Conservation (phyloP, 1,140 invertebrate species). For the Notospermus geniculatus region DNA sequence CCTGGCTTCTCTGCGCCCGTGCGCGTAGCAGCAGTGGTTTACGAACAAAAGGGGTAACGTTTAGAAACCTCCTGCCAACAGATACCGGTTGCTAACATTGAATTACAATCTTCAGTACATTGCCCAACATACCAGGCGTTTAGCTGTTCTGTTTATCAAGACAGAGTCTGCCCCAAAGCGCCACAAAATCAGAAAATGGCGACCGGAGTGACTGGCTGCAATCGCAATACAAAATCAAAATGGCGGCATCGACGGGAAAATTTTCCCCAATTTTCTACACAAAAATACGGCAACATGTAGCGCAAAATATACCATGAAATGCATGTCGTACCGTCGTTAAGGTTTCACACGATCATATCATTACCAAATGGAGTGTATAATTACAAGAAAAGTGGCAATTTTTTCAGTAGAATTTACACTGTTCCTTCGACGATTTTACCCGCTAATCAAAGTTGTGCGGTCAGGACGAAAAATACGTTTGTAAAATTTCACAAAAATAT, state of each 20-base stretch:
- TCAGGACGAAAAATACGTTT: too few species aligned
- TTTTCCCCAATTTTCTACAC: conserved; percentile 3
- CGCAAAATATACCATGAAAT: not conserved
- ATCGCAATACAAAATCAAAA: conserved; percentile 8
- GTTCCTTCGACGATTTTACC: conserved; percentile 8
- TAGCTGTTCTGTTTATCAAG: conserved; percentile 2
- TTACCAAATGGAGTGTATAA: not conserved
- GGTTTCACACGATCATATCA: conserved; percentile 2
- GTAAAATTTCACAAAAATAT: not conserved
- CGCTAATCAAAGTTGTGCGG: too few species aligned
- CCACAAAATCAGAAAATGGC: conserved; percentile 22
- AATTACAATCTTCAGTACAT: not conserved
- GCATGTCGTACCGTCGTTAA: not conserved
- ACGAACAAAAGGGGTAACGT: not conserved
- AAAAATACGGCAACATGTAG: not conserved
- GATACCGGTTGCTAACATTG: not conserved
- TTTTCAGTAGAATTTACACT: conserved; percentile 5
- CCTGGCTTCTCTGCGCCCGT: not conserved
- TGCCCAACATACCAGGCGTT: not conserved
- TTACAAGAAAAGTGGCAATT: not conserved
- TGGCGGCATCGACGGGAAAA: conserved; percentile 3
- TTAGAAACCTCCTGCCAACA: not conserved
- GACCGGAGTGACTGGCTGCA: conserved; percentile 9
- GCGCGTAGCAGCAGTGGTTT: not conserved
- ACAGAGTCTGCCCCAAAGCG: not conserved